Base-by-base conservation (phyloP, 2,888 invertebrate genomes). In the Mactromeris polynyma region DNA sequence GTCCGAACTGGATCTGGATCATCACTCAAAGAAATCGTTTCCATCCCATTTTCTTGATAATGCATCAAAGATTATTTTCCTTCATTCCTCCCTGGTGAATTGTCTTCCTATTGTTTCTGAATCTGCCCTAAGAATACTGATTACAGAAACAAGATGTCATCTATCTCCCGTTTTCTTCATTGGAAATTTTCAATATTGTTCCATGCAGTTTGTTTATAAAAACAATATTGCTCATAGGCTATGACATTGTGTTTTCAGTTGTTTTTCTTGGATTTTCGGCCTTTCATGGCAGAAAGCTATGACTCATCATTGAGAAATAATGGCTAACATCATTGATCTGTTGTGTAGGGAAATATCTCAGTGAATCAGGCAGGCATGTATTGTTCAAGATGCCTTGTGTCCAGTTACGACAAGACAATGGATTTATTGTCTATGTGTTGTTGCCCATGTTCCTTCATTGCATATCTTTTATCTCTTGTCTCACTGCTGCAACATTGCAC, bases 201-300 rank as follows among this genome's bases (percentile, higher is more conserved):
- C 73, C 73, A 11, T 33, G 26, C 14, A 33, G 73, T 73, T 73
- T 33, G 73, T 73, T 33, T 73, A 73, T 73, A 73, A 73, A 73
- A 73, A 73, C 36, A 73, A 33, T 73, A 73, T 73, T 73, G 73
- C 73, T 73, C 73, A 73, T 73, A 21, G 85, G 77, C 85, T 78
- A 54, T 54, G 79, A 58, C 79, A 85, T 85, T 78, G 78, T 85
- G 58, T 51, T 85, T 58, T 85, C 85, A 79, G 78, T 85, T 79
- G 79, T 79, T 85, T 85, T 79, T 78, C 42, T 83, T 11, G 36
- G 85, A 78, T 85, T 85, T 79, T 78, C 42, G 40, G 19, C 38
- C 69, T 82, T 82, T 64, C 64, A 38, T 73, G 31, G 33, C 9
- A 33, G 58, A 36, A 33, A 64, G 17, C n/a, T 38, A 38, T 82